Base-by-base conservation (phyloP, 2,113 vertebrate species). In the Fulica atra region DNA sequence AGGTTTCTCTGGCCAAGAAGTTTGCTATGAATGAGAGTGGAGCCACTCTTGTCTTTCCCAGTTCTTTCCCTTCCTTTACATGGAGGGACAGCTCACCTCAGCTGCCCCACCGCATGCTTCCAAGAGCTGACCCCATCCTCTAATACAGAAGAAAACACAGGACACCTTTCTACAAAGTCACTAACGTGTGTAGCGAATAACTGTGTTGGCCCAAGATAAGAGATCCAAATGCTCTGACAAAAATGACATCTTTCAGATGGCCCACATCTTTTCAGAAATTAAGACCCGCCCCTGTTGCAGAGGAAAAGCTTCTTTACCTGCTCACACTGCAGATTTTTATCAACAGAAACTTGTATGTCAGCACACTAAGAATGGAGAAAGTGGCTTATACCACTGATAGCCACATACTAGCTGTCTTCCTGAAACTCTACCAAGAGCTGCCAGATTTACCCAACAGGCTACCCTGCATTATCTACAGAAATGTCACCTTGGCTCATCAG, bases 151-250 rank as follows among this genome's bases (percentile, higher is more conserved):
- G 60, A 84, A 82, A 78, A 84, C 2, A 1, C 13, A 38, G 38
- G 15, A 59, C 2, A 95, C 23, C 25, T 25, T 82, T 68, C 44
- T 59, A 59, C 10, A 40, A n/a, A 68, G 53, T 16, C 21, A 26
- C 3, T 6, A 50, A 54, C 9, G 61, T 0, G 2, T 1, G 0
- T 1, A 66, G 35, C 3, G 6, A 86, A 36, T 4, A 8, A 86
- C 18, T 42, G 88, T 71, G 38, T 0, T 42, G 25, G 44, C 38
- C 59, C 9, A 10, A 42, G 17, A 14, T 9, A 71, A 83, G 16
- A 91, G 31, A 86, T 2, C 16, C 26, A 71, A 83, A 73, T 1
- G 7, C 13, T 59, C 28, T 65, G 26, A 56, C 10, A 48, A 80
- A 91, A 80, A 26, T 8, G 4, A 3, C 19, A 13, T 29, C 24